Percentiles rank a stretch among this genome's conserved stretches.
Conservation (phyloP, 2,797 vertebrate genomes). For the Petrocephalus sullivani region DNA sequence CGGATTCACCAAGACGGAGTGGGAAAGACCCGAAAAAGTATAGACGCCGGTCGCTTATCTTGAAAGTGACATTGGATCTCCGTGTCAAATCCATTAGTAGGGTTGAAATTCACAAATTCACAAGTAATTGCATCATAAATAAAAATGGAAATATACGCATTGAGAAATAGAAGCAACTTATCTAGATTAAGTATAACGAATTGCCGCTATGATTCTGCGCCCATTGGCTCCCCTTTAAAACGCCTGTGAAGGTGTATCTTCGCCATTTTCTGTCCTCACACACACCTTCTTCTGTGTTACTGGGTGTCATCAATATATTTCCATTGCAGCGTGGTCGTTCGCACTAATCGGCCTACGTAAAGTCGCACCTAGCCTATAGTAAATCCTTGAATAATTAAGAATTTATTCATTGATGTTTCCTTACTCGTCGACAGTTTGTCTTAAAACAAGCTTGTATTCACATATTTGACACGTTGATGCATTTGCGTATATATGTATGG, state of each 20-base stretch:
- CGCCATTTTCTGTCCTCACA: background rate
- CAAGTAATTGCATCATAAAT: conserved; percentile 79
- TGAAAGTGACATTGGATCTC: conserved; percentile 80
- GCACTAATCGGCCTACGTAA: background rate
- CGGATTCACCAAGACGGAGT: conserved; percentile 54
- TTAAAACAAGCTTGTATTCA: background rate
- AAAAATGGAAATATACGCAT: conserved; percentile 57
- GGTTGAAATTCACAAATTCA: conserved; percentile 66
- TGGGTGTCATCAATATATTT: background rate
- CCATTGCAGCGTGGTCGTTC: background rate
- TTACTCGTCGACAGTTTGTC: background rate
- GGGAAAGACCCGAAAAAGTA: conserved; percentile 52
- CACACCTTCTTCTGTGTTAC: background rate
- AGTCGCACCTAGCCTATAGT: background rate
- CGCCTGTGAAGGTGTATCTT: background rate
- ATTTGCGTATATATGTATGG: background rate
- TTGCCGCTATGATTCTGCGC: background rate
- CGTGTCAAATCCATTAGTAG: conserved; percentile 87
- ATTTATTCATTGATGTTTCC: background rate
- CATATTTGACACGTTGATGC: background rate
- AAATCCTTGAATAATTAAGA: background rate
- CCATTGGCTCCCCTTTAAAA: background rate
- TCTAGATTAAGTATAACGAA: background rate
- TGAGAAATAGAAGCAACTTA: conserved; percentile 13
- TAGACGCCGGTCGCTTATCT: conserved; percentile 48